phyloP scores from a whole-genome alignment of 1,140 invertebrate genomes.

The Papilio polytes region DNA sequence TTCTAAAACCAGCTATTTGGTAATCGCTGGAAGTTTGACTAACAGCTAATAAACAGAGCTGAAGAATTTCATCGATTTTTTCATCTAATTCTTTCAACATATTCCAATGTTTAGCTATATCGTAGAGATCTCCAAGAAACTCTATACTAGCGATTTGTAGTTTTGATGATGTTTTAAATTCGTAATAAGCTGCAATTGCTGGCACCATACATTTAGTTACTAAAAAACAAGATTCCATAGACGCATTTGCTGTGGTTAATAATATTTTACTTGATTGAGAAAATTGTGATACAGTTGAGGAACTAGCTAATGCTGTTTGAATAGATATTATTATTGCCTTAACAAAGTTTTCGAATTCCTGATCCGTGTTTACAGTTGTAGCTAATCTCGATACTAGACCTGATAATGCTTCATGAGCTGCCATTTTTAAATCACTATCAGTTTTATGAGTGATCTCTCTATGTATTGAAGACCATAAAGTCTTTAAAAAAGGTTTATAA shows the following conservation, averaged over 20 bases:
- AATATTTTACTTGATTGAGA: constrained; percentile 82
- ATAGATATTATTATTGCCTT: constrained; percentile 74
- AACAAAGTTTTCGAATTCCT: constrained; percentile 72
- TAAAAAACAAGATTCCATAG: constrained; percentile 81
- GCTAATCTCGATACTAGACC: constrained; percentile 68
- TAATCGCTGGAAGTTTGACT: constrained; percentile 65
- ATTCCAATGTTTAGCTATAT: constrained; percentile 65
- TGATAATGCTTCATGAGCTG: constrained; percentile 68
- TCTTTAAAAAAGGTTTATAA: constrained; percentile 73
- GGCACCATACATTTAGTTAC: constrained; percentile 83
- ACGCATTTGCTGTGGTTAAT: constrained; percentile 82
- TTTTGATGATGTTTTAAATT: constrained; percentile 66
- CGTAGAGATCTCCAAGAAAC: constrained; percentile 70
- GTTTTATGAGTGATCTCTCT: constrained; percentile 77
- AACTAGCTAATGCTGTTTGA: constrained; percentile 79
- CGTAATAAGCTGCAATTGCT: constrained; percentile 67
- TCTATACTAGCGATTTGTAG: constrained; percentile 71
- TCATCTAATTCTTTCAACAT: constrained; percentile 53
- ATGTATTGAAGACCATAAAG: constrained; percentile 71
- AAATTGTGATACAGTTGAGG: constrained; percentile 81
- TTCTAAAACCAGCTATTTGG: constrained; percentile 74
- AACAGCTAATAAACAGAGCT: constrained; percentile 64
- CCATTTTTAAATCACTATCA: constrained; percentile 75
- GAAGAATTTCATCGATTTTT: constrained; percentile 62
- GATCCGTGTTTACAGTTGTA: constrained; percentile 60